A percentile compares a stretch with the other conserved stretches of the same genome.
Conservation (phyloP, 2,113 vertebrate species). For the Promerops cafer region DNA sequence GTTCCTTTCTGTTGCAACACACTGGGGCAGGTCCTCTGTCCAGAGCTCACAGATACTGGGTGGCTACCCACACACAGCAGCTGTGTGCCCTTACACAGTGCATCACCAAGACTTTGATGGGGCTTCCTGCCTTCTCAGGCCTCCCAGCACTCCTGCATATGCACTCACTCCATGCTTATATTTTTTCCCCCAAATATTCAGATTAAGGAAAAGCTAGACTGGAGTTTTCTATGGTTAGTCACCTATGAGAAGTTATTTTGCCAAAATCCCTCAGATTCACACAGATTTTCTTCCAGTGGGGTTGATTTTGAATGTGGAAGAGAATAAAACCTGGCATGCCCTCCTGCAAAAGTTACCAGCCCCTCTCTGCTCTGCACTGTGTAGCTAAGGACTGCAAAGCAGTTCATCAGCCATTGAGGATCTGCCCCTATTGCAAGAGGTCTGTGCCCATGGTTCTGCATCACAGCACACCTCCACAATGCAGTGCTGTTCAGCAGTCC, state of each 20-base stretch:
- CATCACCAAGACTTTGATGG: background rate
- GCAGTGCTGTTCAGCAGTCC: background rate
- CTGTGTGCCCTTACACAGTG: background rate
- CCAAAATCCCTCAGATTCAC: background rate
- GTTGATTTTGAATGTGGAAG: background rate
- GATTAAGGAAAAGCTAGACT: background rate
- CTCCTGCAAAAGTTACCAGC: background rate
- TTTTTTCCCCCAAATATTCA: background rate
- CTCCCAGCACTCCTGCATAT: background rate
- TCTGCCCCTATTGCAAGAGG: background rate
- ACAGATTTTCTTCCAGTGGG: background rate
- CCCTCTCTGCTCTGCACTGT: background rate
- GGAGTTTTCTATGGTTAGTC: accelerated
- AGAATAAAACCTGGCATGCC: background rate
- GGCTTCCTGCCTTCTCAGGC: background rate
- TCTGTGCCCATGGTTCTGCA: background rate
- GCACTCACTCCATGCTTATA: background rate
- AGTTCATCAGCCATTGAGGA: background rate
- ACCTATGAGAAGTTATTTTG: background rate
- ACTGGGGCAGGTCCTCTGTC: background rate
- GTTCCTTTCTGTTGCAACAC: background rate
- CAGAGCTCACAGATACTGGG: background rate
- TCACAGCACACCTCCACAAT: background rate
- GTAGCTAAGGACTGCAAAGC: background rate
- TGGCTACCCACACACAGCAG: background rate